Evolutionary conservation across 2,797 vertebrate genomes (phyloP), one percentile per base, ranked within the genome.

Genomic region (Chanos chanos): DNA sequence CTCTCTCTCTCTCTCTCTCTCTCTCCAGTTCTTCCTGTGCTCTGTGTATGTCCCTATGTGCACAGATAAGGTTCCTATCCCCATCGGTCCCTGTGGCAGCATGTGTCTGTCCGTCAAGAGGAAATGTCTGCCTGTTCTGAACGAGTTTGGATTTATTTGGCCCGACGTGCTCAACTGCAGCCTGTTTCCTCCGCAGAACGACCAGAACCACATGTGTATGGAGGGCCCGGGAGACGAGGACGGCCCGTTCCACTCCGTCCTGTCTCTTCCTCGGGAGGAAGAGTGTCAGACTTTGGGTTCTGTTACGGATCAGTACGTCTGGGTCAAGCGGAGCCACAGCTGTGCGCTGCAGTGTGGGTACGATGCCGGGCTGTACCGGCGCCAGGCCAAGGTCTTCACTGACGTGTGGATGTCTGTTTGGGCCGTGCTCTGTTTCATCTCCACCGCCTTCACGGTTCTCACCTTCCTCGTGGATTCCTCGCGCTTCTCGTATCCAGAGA

Each of bases 141-240:
- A 92, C 12, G 96, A 99, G 77, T 99, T 99, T 60, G 96, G 96
- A 13, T 99, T 97, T 72, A 90, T 89, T 58, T 99, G 97, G 97
- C 97, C 97, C 0, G 94, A 97, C 70, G 88, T 89, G 61, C 85
- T 99, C 4, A 99, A 99, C 87, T 99, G 97, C 89, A 97, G 94
- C 84, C 93, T 92, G 51, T 99, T 99, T 75, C 97, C 97, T 0
- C 96, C 96, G 0, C 94, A 95, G 77, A 99, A 99, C 1, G 96
- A 98, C 84, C 95, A 98, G 85, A 96, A 98, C 77, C 94, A 98
- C 84, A 99, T 99, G 97, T 99, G 97, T 71, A 99, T 99, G 97
- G 97, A 99, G 75, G 97, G 97, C 9, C 96, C 97, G 0, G 92
- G 92, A 0, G 97, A 99, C 0, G 97, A 98, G 72, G 96, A 98